Percentiles rank a stretch among this genome's conserved stretches.
phyloP scores from a whole-genome alignment of 1,140 invertebrate species.

The Reticulitermes speratus region DNA sequence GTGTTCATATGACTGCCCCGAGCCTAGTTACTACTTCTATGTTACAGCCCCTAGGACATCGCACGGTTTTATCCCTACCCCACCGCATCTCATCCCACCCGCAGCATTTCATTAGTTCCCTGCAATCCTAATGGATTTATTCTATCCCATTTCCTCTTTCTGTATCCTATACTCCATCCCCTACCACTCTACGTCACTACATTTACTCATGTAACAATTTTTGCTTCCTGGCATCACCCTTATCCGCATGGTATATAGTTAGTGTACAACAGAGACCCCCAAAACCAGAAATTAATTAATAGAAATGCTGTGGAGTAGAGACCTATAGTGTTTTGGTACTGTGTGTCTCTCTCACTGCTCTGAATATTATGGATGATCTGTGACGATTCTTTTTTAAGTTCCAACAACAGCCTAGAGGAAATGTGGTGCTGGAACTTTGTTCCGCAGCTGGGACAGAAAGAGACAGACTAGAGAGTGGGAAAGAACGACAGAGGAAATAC shows the following conservation, averaged over 20 bases:
- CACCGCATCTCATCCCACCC: not conserved
- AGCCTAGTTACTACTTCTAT: not conserved
- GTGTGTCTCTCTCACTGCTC: too few species aligned
- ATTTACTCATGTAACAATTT: not conserved
- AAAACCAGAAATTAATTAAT: not conserved
- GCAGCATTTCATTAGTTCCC: not conserved
- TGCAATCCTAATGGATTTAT: slow-evolving; percentile 17
- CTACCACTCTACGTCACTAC: not conserved
- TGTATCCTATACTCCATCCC: not conserved
- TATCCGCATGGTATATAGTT: not conserved
- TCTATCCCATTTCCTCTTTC: not conserved
- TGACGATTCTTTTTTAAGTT: too few species aligned
- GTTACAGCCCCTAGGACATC: not conserved
- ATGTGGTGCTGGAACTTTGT: too few species aligned
- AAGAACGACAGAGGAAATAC: too few species aligned
- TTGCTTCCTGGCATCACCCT: not conserved
- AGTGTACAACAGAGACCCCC: not conserved
- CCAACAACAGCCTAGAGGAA: too few species aligned
- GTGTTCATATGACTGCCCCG: not conserved
- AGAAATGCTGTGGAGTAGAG: not conserved
- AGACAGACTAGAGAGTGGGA: too few species aligned
- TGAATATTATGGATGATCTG: too few species aligned
- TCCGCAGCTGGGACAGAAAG: too few species aligned
- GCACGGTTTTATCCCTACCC: not conserved
- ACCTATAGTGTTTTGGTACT: not conserved